Conservation (phyloP, 1,140 invertebrate genomes). For the Mizuhopecten yessoensis region DNA sequence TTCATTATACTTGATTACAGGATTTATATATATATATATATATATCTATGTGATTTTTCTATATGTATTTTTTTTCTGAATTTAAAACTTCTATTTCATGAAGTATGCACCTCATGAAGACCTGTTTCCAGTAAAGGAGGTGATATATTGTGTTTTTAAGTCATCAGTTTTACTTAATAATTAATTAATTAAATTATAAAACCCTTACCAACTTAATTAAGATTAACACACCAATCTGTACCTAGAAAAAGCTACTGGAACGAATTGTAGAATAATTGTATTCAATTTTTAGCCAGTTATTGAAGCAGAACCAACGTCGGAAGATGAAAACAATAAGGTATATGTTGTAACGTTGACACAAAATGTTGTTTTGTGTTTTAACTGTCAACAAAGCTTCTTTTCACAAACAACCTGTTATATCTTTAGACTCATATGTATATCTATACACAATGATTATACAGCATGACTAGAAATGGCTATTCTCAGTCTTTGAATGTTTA, state of each 20-base stretch:
- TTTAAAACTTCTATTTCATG: slow-evolving; percentile 30
- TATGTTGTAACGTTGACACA: neutral
- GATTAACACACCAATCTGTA: neutral
- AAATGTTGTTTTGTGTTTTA: slow-evolving; percentile 15
- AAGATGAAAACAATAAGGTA: slow-evolving; percentile 22
- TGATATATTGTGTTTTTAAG: neutral
- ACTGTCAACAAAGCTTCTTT: slow-evolving; percentile 34
- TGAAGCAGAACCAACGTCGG: neutral
- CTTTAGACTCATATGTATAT: neutral
- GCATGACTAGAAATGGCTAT: neutral
- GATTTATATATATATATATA: neutral
- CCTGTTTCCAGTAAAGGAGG: neutral
- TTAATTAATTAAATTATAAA: neutral
- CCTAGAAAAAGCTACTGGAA: neutral
- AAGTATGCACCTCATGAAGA: neutral
- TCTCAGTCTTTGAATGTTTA: slow-evolving; percentile 4
- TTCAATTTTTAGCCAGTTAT: slow-evolving; percentile 10
- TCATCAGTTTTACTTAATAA: no score
- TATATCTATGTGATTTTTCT: neutral
- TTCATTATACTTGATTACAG: neutral
- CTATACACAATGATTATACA: neutral
- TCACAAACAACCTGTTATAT: neutral
- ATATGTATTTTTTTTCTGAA: neutral
- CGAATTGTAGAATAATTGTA: neutral
- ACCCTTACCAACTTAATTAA: neutral